Evolutionary conservation across 2,113 vertebrate species (phyloP).

Genomic region (Heterochromis multidens): DNA sequence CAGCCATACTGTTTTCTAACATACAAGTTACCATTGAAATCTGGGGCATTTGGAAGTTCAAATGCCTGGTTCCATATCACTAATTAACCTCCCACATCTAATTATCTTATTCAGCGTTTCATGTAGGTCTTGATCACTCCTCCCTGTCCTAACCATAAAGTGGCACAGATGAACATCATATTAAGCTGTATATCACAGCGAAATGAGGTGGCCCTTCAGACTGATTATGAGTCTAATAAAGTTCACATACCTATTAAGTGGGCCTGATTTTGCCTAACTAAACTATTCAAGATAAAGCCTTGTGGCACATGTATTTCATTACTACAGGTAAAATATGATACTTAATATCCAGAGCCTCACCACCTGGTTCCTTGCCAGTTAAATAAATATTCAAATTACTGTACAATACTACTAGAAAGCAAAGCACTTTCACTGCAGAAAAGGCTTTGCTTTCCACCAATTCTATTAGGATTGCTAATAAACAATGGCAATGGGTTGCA

Average conservation of each 20-base stretch:
- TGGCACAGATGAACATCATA: not conserved
- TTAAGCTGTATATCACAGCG: not conserved
- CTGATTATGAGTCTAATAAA: not conserved
- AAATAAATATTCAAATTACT: constrained; percentile 19
- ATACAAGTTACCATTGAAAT: not conserved
- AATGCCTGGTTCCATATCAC: not conserved
- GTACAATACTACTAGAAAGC: not conserved
- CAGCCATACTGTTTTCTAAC: not conserved
- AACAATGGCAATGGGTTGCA: constrained; percentile 59
- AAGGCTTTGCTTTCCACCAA: constrained; percentile 23
- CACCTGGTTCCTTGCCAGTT: constrained; percentile 1
- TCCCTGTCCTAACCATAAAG: not conserved
- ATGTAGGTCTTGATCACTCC: not conserved
- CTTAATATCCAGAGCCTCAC: not conserved
- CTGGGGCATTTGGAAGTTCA: not conserved
- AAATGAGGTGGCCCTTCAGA: not conserved
- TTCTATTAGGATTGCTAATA: constrained; percentile 61
- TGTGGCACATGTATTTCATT: not conserved
- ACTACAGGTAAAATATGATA: constrained; percentile 21
- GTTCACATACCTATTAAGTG: not conserved
- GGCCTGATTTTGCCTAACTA: not conserved
- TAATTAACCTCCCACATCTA: not conserved
- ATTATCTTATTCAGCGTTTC: not conserved
- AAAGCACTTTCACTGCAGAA: constrained; percentile 1
- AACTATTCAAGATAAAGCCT: not conserved